A percentile compares a stretch with the other conserved stretches of the same genome.
Conservation (phyloP, 2,797 vertebrate genomes). For the Coranthus polyacanthus region DNA sequence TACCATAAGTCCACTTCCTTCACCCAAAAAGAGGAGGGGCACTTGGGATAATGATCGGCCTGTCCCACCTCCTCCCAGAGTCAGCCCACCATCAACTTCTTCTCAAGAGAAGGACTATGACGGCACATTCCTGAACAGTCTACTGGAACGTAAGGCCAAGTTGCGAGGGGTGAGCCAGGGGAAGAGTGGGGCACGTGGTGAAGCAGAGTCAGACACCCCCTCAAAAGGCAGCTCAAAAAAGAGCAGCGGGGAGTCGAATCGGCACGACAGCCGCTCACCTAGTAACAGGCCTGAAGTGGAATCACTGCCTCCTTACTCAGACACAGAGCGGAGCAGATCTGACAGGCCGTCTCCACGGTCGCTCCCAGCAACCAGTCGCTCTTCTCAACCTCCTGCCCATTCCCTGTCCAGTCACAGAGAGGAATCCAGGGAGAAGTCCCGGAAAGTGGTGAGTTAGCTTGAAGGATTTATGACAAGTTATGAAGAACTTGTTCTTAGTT, state of each 20-base stretch:
- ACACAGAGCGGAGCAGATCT: slow-evolving; percentile 83
- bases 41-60: slow-evolving; percentile 82
- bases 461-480: background rate
- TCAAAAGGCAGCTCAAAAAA: slow-evolving; percentile 88
- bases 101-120: slow-evolving; percentile 86
- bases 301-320: slow-evolving; percentile 86
- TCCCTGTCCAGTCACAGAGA: slow-evolving; percentile 83
- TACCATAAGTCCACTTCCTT: slow-evolving; percentile 81
- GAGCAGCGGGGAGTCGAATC: slow-evolving; percentile 72
- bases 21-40: slow-evolving; percentile 86
- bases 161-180: slow-evolving; percentile 58
- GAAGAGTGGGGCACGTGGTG: slow-evolving; percentile 41
- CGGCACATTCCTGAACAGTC: slow-evolving; percentile 86
- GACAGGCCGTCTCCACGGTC: slow-evolving; percentile 77
- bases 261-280: slow-evolving; percentile 79
- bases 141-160: slow-evolving; percentile 90
- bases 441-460: slow-evolving; percentile 90
- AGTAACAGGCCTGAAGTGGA: slow-evolving; percentile 81
- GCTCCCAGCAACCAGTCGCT: slow-evolving; percentile 76
- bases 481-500: background rate
- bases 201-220: slow-evolving; percentile 87
- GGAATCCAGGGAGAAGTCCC: slow-evolving; percentile 88
- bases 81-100: slow-evolving; percentile 59
- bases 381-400: slow-evolving; percentile 67
- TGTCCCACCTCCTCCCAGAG: slow-evolving; percentile 70